A percentile compares a stretch with the other conserved stretches of the same genome.
Conservation (phyloP, 1,140 invertebrate species). For the Drosophila lini region DNA sequence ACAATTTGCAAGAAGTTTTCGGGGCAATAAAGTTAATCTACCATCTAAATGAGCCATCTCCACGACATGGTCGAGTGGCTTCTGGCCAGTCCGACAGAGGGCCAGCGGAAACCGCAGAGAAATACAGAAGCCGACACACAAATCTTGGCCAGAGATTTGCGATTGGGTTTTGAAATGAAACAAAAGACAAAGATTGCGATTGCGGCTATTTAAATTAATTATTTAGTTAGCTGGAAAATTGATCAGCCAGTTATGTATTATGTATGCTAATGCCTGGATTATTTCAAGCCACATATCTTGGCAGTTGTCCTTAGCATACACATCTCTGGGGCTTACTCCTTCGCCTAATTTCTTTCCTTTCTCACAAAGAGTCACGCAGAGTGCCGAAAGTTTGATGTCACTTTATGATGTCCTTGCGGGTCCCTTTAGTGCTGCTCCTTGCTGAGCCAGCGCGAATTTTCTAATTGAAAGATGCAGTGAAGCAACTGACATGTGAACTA, state of each 20-base stretch:
- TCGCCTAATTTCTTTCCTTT: slow-evolving; percentile 8
- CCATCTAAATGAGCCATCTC: slow-evolving; percentile 73
- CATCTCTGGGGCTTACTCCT: slow-evolving; percentile 14
- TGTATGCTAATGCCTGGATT: slow-evolving; percentile 42
- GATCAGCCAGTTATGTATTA: slow-evolving; percentile 34
- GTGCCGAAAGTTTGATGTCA: slow-evolving; percentile 19
- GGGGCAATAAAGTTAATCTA: slow-evolving; percentile 75
- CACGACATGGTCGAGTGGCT: slow-evolving; percentile 64
- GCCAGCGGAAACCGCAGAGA: slow-evolving; percentile 30
- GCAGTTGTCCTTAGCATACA: background rate
- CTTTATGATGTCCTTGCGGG: slow-evolving; percentile 38
- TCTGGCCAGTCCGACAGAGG: slow-evolving; percentile 19
- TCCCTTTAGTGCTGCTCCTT: slow-evolving; percentile 73
- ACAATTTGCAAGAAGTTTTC: slow-evolving; percentile 73
- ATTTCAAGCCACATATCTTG: slow-evolving; percentile 7
- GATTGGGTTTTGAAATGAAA: slow-evolving; percentile 32
- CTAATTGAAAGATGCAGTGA: slow-evolving; percentile 58
- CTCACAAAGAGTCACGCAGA: slow-evolving; percentile 21
- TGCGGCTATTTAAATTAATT: slow-evolving; percentile 49
- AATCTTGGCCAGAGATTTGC: slow-evolving; percentile 35
- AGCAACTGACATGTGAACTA: slow-evolving; percentile 31
- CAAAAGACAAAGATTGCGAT: slow-evolving; percentile 30
- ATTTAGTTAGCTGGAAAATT: slow-evolving; percentile 33
- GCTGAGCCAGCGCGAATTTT: slow-evolving; percentile 54
- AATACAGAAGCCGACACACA: slow-evolving; percentile 43